A percentile compares a stretch with the other conserved stretches of the same genome.
Conservation (phyloP, 2,797 vertebrate species). For the Anomalospiza imberbis region DNA sequence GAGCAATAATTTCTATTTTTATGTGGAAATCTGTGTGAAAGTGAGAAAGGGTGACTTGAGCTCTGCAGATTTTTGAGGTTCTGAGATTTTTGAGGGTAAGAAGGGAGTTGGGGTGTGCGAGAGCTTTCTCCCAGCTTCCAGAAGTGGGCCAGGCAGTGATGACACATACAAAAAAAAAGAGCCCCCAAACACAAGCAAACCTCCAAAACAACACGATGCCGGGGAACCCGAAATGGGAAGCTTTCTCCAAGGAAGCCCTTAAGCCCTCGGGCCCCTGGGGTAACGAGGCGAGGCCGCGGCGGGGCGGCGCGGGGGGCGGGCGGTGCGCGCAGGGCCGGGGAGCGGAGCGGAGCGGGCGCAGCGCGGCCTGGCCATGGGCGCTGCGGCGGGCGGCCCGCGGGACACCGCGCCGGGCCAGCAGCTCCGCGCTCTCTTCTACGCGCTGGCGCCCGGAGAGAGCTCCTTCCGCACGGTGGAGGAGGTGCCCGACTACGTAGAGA, state of each 20-base stretch:
- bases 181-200: too few species aligned
- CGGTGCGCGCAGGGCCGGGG: background rate
- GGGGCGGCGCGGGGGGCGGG: background rate
- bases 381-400: background rate
- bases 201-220: accelerated
- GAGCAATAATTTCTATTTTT: background rate
- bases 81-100: background rate
- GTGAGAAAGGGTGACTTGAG: accelerated
- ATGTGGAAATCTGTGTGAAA: background rate
- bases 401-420: slow-evolving; percentile 49
- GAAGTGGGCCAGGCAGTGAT: accelerated
- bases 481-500: slow-evolving; percentile 84
- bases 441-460: slow-evolving; percentile 82
- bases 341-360: background rate
- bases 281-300: accelerated
- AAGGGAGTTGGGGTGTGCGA: accelerated
- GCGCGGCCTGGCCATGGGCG: background rate
- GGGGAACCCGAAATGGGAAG: accelerated
- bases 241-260: accelerated
- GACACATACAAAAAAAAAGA: accelerated
- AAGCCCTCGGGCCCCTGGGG: accelerated
- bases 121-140: too few species aligned
- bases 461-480: slow-evolving; percentile 80
- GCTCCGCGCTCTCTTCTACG: slow-evolving; percentile 80
- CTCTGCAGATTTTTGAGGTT: background rate